Evolutionary conservation across 2,113 vertebrate species (phyloP).

Genomic region (Natator depressus): DNA sequence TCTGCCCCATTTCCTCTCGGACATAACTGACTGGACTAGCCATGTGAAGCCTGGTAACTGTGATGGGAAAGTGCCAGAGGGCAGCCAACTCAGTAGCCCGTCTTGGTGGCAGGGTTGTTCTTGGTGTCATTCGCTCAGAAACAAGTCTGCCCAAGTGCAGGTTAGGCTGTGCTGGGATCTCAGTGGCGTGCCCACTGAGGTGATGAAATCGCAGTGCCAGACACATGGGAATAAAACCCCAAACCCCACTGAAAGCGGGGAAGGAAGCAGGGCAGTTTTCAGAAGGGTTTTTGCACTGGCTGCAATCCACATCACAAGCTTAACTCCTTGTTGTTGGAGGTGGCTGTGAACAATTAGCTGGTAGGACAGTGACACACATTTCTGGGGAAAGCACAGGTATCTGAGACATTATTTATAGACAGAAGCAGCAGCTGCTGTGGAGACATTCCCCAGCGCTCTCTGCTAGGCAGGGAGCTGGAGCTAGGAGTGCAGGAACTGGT

Average conservation of each 20-base stretch:
- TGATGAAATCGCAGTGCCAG: background rate
- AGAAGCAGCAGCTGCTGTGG: conserved; percentile 29
- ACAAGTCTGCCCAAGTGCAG: background rate
- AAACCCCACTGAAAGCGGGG: background rate
- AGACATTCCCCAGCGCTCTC: conserved; percentile 54
- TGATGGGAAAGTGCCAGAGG: background rate
- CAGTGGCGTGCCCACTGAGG: background rate
- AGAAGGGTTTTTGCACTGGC: background rate
- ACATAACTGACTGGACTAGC: background rate
- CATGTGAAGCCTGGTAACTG: background rate
- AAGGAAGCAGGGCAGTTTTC: background rate
- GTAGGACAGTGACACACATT: background rate
- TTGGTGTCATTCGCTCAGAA: background rate
- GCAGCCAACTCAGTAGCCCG: background rate
- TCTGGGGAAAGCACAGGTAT: conserved; percentile 57
- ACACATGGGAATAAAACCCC: background rate
- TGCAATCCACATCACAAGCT: background rate
- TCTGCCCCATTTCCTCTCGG: background rate
- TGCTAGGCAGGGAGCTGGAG: background rate
- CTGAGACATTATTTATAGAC: conserved; percentile 66
- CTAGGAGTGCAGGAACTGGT: background rate
- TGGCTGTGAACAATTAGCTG: background rate
- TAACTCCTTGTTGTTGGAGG: background rate
- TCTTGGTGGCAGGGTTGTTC: background rate
- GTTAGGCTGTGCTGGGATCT: background rate